Base-by-base conservation (phyloP, 2,888 invertebrate genomes). In the Drosophila meridionalis region DNA sequence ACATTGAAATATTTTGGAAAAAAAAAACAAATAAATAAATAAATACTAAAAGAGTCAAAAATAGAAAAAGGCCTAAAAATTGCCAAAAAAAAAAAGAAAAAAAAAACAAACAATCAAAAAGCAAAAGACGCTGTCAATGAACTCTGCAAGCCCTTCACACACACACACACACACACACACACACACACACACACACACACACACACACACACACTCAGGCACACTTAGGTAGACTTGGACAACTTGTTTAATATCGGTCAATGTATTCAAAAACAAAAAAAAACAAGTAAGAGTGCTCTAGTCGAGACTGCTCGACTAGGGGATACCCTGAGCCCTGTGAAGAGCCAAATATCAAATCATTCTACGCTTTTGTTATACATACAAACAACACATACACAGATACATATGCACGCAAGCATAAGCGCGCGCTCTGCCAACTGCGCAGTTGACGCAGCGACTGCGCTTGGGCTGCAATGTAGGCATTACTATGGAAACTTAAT, bases 241-340 rank as follows among this genome's bases (percentile, higher is more conserved):
- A 73, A 57, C 87, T 83, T 78, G 87, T 88, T 90, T 84, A 90
- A 89, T 89, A 91, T 91, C 89, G 89, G 91, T 91, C 90, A 91
- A 91, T 90, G 87, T 84, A 89, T 89, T 81, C 86, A 74, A 70
- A 14, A 14, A 2, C 0, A 42, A 69, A 69, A 63, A 45, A 68
- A 56, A 60, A 56, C n/a, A n/a, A n/a, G n/a, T n/a, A n/a, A n/a
- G n/a, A n/a, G n/a, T n/a, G n/a, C n/a, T n/a, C n/a, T n/a, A n/a
- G n/a, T n/a, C n/a, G n/a, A n/a, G n/a, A n/a, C n/a, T n/a, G n/a
- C n/a, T n/a, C n/a, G n/a, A n/a, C n/a, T n/a, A n/a, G n/a, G n/a
- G n/a, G n/a, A n/a, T n/a, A n/a, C n/a, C n/a, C n/a, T n/a, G n/a
- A n/a, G n/a, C n/a, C n/a, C n/a, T n/a, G n/a, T n/a, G n/a, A n/a